phyloP scores from a whole-genome alignment of 2,888 invertebrate genomes.

The Agrotis clavis region DNA sequence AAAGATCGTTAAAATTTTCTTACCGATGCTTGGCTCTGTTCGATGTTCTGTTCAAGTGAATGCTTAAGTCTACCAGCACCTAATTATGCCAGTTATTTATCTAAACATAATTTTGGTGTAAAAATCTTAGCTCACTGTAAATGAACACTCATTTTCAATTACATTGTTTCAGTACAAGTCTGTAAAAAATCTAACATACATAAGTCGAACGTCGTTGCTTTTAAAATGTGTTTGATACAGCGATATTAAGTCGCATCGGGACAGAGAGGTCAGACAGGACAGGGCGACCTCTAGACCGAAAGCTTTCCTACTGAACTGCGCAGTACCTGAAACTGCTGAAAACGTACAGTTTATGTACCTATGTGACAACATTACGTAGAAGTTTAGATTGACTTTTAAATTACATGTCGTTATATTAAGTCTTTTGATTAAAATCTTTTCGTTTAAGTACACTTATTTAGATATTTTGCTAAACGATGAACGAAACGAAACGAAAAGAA shows the following conservation, averaged over 20 bases:
- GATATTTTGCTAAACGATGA: background rate
- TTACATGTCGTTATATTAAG: background rate
- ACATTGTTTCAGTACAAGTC: background rate
- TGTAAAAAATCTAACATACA: background rate
- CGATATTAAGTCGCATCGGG: slow-evolving; percentile 48
- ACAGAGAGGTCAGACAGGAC: slow-evolving; percentile 62
- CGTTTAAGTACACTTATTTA: background rate
- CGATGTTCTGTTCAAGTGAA: too few relatives aligned
- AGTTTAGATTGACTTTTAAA: slow-evolving; percentile 13
- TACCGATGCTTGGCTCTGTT: too few relatives aligned
- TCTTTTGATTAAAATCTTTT: background rate
- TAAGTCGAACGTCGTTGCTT: slow-evolving; percentile 17
- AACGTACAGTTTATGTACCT: slow-evolving; percentile 6
- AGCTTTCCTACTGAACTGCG: slow-evolving; percentile 58
- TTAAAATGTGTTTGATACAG: slow-evolving; percentile 47
- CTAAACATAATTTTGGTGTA: background rate
- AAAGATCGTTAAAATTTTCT: too few relatives aligned
- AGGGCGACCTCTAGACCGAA: slow-evolving; percentile 63
- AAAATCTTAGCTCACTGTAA: background rate
- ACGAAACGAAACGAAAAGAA: too few relatives aligned
- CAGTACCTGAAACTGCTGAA: slow-evolving; percentile 49
- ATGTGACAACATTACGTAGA: slow-evolving; percentile 3
- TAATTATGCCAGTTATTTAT: too few relatives aligned
- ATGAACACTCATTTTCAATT: background rate
- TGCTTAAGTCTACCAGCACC: too few relatives aligned